These are phyloP conservation scores for Blastobasis adustella DNA, from an alignment of 2,888 invertebrate species.

Conservation along the genomic window DNA sequence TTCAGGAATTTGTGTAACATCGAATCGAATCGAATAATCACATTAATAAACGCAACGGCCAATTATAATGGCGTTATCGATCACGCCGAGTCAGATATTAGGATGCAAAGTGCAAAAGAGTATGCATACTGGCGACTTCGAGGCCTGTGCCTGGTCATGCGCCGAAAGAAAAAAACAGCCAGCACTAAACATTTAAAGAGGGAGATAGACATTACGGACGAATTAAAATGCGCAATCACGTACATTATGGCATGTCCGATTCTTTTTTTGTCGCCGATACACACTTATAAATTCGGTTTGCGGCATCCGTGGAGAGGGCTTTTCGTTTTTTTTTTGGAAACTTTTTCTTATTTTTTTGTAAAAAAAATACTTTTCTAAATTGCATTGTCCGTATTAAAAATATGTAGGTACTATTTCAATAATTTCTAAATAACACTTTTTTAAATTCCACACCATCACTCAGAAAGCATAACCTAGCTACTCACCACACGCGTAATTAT, in stretches of 20 bases:
- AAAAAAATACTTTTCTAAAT: too few species aligned
- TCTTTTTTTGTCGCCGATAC: slow-evolving; percentile 47
- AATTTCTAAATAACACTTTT: too few species aligned
- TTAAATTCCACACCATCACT: too few species aligned
- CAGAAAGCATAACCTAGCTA: too few species aligned
- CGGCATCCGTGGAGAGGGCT: slow-evolving; percentile 34
- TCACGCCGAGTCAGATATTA: slow-evolving; percentile 11
- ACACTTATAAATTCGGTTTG: slow-evolving; percentile 49
- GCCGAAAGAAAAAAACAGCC: slow-evolving; percentile 31
- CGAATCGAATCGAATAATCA: slow-evolving; percentile 22
- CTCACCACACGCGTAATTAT: too few species aligned
- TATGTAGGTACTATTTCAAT: too few species aligned
- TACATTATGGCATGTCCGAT: slow-evolving; percentile 50
- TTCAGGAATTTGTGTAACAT: too few species aligned
- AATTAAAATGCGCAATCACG: slow-evolving; percentile 73
- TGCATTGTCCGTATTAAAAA: too few species aligned
- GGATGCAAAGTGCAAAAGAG: slow-evolving; percentile 35
- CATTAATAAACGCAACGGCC: slow-evolving; percentile 18
- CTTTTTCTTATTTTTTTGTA: too few species aligned
- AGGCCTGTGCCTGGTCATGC: slow-evolving; percentile 27
- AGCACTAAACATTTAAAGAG: slow-evolving; percentile 57
- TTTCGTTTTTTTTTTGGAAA: slow-evolving; percentile 25
- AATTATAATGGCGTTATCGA: slow-evolving; percentile 17
- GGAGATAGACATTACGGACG: slow-evolving; percentile 52
- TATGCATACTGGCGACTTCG: slow-evolving; percentile 36